Evolutionary conservation across 2,888 invertebrate species (phyloP).

Genomic region (Toxonevra muliebris): DNA sequence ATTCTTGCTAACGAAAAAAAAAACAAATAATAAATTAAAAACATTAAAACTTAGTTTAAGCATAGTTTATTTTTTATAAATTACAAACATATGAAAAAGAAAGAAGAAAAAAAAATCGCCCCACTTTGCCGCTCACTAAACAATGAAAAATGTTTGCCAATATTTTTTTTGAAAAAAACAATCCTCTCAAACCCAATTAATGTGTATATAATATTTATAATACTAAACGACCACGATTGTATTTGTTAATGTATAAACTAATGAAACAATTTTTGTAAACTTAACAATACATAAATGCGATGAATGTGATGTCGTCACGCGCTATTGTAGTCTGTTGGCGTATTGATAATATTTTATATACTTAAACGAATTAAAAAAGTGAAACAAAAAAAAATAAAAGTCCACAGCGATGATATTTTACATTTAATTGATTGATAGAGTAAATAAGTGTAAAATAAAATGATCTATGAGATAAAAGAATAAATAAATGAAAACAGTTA

Average conservation of each 20-base stretch:
- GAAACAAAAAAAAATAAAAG: no score
- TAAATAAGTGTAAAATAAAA: no score
- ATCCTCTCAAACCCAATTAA: background rate
- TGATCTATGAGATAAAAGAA: no score
- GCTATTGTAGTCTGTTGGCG: no score
- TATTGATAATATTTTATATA: no score
- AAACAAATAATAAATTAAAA: no score
- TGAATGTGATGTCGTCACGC: no score
- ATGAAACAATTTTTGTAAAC: background rate
- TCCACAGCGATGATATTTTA: no score
- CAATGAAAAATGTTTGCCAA: conserved; percentile 16
- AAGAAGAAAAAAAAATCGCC: conserved; percentile 30
- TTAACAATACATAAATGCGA: background rate
- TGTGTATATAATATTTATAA: background rate
- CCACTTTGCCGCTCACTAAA: conserved; percentile 30
- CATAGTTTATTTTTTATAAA: background rate
- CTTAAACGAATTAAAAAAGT: no score
- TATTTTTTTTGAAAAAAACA: conserved; percentile 9
- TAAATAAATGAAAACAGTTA: no score
- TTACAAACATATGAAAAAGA: background rate
- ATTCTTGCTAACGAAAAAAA: no score
- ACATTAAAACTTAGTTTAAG: background rate
- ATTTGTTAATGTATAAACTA: background rate
- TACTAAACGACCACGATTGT: background rate
- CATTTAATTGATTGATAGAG: no score